Evolutionary conservation across 2,113 vertebrate genomes (phyloP).

Genomic region (Syngnathus floridae): DNA sequence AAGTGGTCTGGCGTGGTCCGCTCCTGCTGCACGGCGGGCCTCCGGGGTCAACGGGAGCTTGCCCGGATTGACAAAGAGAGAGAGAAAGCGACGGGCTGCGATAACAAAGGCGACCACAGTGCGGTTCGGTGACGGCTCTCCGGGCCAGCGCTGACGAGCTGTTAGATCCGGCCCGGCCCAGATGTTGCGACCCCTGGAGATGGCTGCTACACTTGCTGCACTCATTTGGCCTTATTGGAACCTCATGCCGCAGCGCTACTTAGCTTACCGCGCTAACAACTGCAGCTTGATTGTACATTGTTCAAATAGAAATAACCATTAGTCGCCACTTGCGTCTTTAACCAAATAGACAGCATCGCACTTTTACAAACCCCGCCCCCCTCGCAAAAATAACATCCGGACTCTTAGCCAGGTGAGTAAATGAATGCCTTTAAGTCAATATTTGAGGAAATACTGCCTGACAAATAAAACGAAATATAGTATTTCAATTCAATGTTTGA

Average conservation of each 20-base stretch:
- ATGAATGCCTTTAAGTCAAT: too few species aligned
- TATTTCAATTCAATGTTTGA: too few species aligned
- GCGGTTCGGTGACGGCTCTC: constrained; percentile 48
- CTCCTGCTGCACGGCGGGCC: constrained; percentile 38
- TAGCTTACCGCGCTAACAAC: background rate
- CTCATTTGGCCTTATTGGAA: constrained; percentile 12
- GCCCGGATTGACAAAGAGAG: constrained; percentile 47
- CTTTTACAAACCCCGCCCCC: background rate
- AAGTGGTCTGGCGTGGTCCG: constrained; percentile 53
- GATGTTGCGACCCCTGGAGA: constrained; percentile 34
- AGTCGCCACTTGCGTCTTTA: background rate
- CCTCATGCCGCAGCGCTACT: background rate
- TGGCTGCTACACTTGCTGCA: constrained; percentile 13
- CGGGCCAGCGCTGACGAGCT: constrained; percentile 50
- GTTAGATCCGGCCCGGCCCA: constrained; percentile 44
- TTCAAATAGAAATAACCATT: background rate
- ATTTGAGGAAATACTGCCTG: too few species aligned
- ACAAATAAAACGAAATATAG: too few species aligned
- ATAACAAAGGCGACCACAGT: constrained; percentile 57
- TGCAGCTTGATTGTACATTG: background rate
- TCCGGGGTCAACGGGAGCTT: constrained; percentile 58
- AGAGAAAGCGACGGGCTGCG: constrained; percentile 43
- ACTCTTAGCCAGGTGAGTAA: too few species aligned
- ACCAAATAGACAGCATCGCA: background rate
- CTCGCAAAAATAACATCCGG: too few species aligned